A percentile compares a stretch with the other conserved stretches of the same genome.
These are phyloP conservation scores for Linurgus olivaceus DNA, from an alignment of 2,797 vertebrate genomes.

Conservation along the genomic window DNA sequence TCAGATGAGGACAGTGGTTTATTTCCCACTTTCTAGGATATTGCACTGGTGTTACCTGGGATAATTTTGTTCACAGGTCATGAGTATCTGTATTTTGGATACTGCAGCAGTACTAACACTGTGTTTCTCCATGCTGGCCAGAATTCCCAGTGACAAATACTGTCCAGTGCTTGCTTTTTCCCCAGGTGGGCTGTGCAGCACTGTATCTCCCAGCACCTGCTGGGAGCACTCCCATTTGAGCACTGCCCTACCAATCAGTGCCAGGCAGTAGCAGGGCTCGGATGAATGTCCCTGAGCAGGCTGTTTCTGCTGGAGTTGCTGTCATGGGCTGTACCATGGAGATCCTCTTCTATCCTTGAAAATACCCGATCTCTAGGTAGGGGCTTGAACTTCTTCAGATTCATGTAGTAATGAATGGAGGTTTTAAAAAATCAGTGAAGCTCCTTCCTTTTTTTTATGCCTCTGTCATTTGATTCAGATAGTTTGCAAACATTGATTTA, in stretches of 20 bases:
- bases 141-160: not conserved
- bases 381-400: not conserved
- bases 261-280: accelerated
- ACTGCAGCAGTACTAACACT: not conserved
- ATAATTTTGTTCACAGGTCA: not conserved
- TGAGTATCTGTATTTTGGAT: not conserved
- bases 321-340: not conserved
- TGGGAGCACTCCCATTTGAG: not conserved
- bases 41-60: not conserved
- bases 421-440: not conserved
- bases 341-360: not conserved
- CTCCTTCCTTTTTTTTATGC: not conserved
- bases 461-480: not conserved
- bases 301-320: not conserved
- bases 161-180: not conserved
- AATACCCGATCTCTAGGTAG: too few relatives aligned
- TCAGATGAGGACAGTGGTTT: not conserved
- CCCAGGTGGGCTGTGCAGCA: not conserved
- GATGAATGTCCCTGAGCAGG: not conserved
- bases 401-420: not conserved
- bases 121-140: not conserved
- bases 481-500: not conserved
- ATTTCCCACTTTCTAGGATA: not conserved
- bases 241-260: accelerated
- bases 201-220: accelerated